Base-by-base conservation (phyloP, 2,888 invertebrate species). In the Drosophila trichaetosa region DNA sequence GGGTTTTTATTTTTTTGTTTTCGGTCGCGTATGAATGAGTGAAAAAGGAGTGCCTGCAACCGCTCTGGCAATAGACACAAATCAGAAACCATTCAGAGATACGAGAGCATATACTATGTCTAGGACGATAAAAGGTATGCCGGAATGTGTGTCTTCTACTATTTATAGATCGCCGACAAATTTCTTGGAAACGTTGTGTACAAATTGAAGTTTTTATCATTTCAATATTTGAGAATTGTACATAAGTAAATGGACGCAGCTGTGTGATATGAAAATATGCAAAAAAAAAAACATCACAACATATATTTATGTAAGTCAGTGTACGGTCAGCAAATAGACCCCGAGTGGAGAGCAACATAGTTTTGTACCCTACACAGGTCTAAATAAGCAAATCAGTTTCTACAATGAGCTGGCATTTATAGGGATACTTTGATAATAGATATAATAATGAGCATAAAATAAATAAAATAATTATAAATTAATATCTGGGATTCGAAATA, bases 91-190 rank as follows among this genome's bases (percentile, higher is more conserved):
- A 82, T 82, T 83, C 63, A 67, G 54, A 67, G 64, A 66, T 34
- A 59, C 36, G 36, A 54, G 64, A 11, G 64, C 48, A 58, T 48
- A 16, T 36, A 49, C 46, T 33, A 60, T 40, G 60, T 59, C 63
- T 65, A 75, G 65, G 69, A 75, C 48, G 74, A 80, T 82, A 69
- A 82, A 82, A 74, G 83, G 79, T 70, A 64, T 67, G 67, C 68
- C 59, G 71, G 80, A 79, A 82, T 82, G 80, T 62, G 38, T 63
- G 53, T 40, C 65, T 69, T 69, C 52, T 46, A 63, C 51, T 71
- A 79, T 75, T 76, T 82, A 63, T 72, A 79, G 64, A 75, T 67
- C 24, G 72, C 80, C 80, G 80, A 79, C 83, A 72, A 69, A 78
- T 36, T 82, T 82, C 80, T 61, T 24, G 34, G 80, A 79, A 77